A percentile compares a stretch with the other conserved stretches of the same genome.
These are phyloP conservation scores for Manis pentadactyla DNA, from an alignment of 2,797 vertebrate genomes.

Conservation along the genomic window DNA sequence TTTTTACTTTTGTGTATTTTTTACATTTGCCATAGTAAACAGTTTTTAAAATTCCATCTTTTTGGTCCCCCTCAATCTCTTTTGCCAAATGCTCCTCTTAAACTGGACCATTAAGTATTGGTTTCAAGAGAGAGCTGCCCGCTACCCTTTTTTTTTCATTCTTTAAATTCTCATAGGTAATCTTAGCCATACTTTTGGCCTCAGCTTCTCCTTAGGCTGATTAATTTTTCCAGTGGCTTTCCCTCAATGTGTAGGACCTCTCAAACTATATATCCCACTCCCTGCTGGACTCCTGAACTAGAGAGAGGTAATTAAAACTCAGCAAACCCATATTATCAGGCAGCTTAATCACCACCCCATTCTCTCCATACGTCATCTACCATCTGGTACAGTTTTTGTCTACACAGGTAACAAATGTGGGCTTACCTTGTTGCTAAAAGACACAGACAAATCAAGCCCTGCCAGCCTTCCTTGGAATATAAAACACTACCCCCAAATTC, in stretches of 20 bases:
- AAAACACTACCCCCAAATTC: background rate
- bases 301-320: background rate
- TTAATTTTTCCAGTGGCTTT: background rate
- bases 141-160: background rate
- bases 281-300: background rate
- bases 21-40: constrained; percentile 3
- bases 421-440: background rate
- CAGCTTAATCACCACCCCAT: background rate
- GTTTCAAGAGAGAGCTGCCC: background rate
- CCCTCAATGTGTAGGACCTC: background rate
- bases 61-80: background rate
- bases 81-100: background rate
- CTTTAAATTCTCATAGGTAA: background rate
- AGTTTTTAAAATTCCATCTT: background rate
- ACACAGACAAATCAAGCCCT: background rate
- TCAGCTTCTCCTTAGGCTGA: background rate
- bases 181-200: background rate
- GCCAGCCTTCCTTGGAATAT: background rate
- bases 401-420: background rate
- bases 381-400: background rate
- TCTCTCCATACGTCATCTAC: too few relatives aligned
- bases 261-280: background rate
- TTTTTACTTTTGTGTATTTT: background rate
- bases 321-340: background rate
- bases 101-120: background rate